phyloP scores from a whole-genome alignment of 1,140 invertebrate genomes.

The Bradysia coprophila region DNA sequence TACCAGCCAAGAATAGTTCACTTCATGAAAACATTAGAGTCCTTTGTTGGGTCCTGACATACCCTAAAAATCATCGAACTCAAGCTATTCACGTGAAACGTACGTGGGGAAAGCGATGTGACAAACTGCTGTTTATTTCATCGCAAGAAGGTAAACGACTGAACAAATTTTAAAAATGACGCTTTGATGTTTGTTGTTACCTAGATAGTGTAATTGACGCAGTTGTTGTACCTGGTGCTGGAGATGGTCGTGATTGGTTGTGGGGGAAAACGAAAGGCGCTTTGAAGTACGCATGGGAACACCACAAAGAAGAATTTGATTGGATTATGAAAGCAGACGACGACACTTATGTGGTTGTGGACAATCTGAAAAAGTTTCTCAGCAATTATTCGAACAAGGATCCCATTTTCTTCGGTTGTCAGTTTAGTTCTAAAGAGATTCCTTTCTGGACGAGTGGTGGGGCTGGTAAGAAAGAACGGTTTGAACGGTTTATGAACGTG shows the following conservation, averaged over 20 bases:
- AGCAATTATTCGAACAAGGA: slow-evolving; percentile 44
- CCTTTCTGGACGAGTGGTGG: no score
- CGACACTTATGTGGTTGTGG: slow-evolving; percentile 66
- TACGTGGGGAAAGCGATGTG: slow-evolving; percentile 90
- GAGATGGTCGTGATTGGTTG: slow-evolving; percentile 74
- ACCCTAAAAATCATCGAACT: slow-evolving; percentile 70
- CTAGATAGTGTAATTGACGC: slow-evolving; percentile 44
- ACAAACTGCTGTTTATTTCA: slow-evolving; percentile 74
- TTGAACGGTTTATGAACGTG: slow-evolving; percentile 41
- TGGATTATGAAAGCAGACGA: slow-evolving; percentile 64
- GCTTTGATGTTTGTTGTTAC: slow-evolving; percentile 16
- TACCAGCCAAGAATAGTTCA: no score
- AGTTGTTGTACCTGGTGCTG: slow-evolving; percentile 43
- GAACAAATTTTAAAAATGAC: background rate
- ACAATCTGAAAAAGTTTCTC: slow-evolving; percentile 81
- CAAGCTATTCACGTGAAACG: slow-evolving; percentile 84
- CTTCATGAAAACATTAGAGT: slow-evolving; percentile 50
- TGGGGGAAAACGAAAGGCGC: slow-evolving; percentile 95
- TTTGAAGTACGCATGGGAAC: slow-evolving; percentile 71
- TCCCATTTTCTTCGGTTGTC: slow-evolving; percentile 74
- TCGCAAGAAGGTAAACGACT: slow-evolving; percentile 45
- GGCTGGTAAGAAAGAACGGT: no score
- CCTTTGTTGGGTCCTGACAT: slow-evolving; percentile 93
- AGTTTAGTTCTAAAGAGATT: no score
- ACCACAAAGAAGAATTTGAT: slow-evolving; percentile 66